Conservation (phyloP, 23 tunicate species). For the Trididemnum nubilum region DNA sequence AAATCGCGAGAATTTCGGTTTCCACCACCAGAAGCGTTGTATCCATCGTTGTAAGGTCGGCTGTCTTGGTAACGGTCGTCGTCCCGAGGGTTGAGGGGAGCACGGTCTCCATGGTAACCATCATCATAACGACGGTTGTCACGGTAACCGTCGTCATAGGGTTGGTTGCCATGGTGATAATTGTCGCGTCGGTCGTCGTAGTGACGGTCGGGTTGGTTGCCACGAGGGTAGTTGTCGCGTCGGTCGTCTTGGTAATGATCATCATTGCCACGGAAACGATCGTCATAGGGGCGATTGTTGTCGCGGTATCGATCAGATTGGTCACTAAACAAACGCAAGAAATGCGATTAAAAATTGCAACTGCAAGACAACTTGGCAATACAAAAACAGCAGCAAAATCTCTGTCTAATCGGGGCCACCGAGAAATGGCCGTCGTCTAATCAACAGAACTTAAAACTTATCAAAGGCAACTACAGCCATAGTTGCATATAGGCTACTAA, state of each 20-base stretch:
- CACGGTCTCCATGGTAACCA: conserved; percentile 22
- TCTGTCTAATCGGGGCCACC: no score
- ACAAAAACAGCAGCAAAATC: no score
- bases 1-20: not conserved
- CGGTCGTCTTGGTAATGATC: not conserved
- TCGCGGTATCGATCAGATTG: no score
- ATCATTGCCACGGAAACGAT: no score
- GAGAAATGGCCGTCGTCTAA: no score
- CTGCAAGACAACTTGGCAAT: no score
- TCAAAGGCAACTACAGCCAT: no score
- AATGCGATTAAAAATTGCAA: no score
- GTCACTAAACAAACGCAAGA: no score
- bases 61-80: conserved; percentile 13
- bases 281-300: no score
- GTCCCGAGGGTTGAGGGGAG: not conserved
- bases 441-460: no score
- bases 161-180: conserved; percentile 14
- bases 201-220: not conserved
- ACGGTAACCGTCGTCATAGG: conserved; percentile 24
- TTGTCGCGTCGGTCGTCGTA: not conserved
- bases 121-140: conserved; percentile 14
- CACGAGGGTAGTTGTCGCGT: not conserved
- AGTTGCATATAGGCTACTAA: no score
- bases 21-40: not conserved
- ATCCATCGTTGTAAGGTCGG: not conserved